Conservation (phyloP, 2,113 vertebrate species). For the Laticauda colubrina region DNA sequence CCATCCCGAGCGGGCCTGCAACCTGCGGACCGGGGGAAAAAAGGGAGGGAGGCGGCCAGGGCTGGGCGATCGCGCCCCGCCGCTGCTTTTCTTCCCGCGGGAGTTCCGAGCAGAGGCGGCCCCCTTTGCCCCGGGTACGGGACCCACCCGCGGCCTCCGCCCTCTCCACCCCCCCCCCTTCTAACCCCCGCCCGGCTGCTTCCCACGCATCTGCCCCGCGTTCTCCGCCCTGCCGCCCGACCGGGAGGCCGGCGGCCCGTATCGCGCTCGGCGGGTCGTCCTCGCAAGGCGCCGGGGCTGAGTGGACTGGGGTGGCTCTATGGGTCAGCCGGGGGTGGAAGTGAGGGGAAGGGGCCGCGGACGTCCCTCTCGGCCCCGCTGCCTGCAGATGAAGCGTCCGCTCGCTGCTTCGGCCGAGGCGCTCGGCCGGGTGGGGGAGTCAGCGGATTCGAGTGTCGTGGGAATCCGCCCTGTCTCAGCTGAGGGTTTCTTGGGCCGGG, state of each 20-base stretch:
- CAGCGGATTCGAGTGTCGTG: background rate
- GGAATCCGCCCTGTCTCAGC: background rate
- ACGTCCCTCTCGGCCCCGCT: background rate
- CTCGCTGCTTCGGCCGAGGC: background rate
- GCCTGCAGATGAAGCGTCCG: background rate
- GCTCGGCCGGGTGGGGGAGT: background rate
- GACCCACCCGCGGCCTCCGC: background rate
- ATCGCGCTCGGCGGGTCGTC: background rate
- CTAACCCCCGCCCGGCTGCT: background rate
- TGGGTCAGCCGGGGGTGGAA: background rate
- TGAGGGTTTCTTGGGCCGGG: background rate
- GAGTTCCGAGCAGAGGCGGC: no score
- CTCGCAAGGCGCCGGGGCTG: no score
- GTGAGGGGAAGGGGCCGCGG: no score
- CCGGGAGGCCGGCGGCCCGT: no score
- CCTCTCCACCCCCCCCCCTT: no score
- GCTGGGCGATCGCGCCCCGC: background rate
- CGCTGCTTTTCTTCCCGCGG: no score
- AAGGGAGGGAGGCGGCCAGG: slow-evolving; percentile 7
- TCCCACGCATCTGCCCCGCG: background rate
- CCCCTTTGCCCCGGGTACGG: background rate
- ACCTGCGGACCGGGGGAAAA: background rate
- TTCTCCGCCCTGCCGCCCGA: background rate
- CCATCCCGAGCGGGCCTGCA: background rate
- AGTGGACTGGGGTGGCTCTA: background rate